Conservation (phyloP, 2,113 vertebrate genomes). For the Rhizomys pruinosus region DNA sequence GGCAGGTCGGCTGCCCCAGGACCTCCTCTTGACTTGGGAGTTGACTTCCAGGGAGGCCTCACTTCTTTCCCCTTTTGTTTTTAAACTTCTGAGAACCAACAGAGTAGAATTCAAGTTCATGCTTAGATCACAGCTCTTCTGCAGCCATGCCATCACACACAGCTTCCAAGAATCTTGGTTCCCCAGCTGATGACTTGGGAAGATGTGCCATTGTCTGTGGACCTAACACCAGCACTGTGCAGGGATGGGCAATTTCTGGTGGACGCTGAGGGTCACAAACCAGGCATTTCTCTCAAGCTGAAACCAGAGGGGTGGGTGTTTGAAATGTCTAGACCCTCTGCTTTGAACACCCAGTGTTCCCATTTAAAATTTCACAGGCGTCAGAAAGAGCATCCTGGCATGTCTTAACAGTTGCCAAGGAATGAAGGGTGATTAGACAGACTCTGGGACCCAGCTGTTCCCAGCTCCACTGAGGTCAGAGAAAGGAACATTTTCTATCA, state of each 20-base stretch:
- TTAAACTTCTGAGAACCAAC: not conserved
- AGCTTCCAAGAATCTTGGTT: not conserved
- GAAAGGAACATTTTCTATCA: slow-evolving; percentile 4
- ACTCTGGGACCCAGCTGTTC: slow-evolving; percentile 62
- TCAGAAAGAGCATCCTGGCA: slow-evolving; percentile 71
- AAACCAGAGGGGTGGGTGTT: not conserved
- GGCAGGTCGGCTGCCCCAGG: not conserved
- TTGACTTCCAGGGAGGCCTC: not conserved
- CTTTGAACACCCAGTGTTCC: slow-evolving; percentile 43
- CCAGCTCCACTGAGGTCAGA: slow-evolving; percentile 48
- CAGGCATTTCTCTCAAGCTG: not conserved
- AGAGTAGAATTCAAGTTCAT: slow-evolving; percentile 13
- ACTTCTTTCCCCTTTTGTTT: not conserved
- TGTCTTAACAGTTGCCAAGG: slow-evolving; percentile 61
- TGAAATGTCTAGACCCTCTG: slow-evolving; percentile 30
- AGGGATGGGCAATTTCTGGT: not conserved
- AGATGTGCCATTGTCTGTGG: not conserved
- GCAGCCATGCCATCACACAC: not conserved
- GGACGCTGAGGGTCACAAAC: not conserved
- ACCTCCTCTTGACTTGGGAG: not conserved
- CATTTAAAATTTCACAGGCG: slow-evolving; percentile 62
- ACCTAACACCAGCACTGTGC: not conserved
- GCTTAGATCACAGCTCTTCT: not conserved
- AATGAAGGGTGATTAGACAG: slow-evolving; percentile 59
- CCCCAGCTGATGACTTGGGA: not conserved